Conservation (phyloP, 2,888 invertebrate species). For the Meandrusa payeni region DNA sequence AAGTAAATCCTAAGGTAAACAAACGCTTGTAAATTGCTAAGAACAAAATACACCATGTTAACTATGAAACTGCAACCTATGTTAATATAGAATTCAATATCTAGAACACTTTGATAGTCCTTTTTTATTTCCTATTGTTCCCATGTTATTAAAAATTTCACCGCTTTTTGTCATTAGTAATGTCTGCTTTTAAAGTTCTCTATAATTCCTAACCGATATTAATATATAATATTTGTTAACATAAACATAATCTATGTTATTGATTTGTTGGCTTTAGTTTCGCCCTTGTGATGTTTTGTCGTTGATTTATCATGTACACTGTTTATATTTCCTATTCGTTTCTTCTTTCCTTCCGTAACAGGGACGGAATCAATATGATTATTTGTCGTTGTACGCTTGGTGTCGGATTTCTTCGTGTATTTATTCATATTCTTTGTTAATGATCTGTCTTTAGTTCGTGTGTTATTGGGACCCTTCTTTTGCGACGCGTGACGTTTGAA, state of each 20-base stretch:
- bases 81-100: slow-evolving; percentile 5
- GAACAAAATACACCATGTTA: slow-evolving; percentile 4
- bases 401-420: slow-evolving; percentile 7
- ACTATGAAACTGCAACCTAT: slow-evolving; percentile 7
- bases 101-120: too few species aligned
- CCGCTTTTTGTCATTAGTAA: too few species aligned
- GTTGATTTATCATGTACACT: neutral
- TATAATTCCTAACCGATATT: too few species aligned
- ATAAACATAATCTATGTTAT: too few species aligned
- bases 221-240: too few species aligned
- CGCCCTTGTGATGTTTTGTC: neutral
- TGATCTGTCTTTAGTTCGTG: neutral
- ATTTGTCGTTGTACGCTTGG: slow-evolving; percentile 5
- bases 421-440: neutral
- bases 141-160: too few species aligned
- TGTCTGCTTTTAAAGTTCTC: too few species aligned
- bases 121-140: too few species aligned
- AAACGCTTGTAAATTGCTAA: slow-evolving; percentile 20
- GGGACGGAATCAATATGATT: slow-evolving; percentile 2
- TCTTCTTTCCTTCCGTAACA: slow-evolving; percentile 11
- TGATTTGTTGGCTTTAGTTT: neutral
- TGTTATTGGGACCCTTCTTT: neutral
- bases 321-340: too few species aligned
- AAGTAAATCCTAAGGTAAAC: slow-evolving; percentile 24
- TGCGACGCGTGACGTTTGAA: slow-evolving; percentile 12